Evolutionary conservation across 2,113 vertebrate genomes (phyloP), one percentile per base, ranked within the genome.

Genomic region (Thunnus maccoyii): DNA sequence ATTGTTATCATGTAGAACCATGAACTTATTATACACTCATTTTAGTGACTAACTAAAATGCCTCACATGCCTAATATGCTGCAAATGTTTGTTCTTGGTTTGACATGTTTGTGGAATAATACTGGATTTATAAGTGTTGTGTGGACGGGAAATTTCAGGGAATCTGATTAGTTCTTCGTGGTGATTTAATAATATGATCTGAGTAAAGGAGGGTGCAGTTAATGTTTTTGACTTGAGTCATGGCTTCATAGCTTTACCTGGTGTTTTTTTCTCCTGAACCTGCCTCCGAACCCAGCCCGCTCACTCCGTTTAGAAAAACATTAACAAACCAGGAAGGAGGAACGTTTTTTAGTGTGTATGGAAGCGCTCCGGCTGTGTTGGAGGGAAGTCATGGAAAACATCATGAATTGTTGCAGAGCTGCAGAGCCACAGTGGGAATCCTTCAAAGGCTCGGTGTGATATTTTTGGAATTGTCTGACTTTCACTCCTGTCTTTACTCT

Each of bases 381-480:
- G 71, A 80, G 72, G 60, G 52, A 62, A 82, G 82, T 88, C 74
- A 54, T 80, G 82, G 86, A 88, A 90, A 84, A 90, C 84, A 22
- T 87, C 80, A 6, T 51, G 82, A 85, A 75, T 75, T 47, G 68
- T 44, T 80, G 55, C 75, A 32, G 60, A 5, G 3, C 57, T 17
- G 64, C 10, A 32, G 71, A 83, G 73, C 56, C 76, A 36, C 66
- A 18, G 54, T 41, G 62, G 80, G 72, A 88, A 71, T 48, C 22
- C 71, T 85, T 88, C 66, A 83, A 85, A 86, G 82, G 64, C 70
- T 48, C 13, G 0, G 15, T 5, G 15, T 61, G 78, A 83, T 83
- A 78, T 86, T 85, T 86, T 85, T 88, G 85, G 91, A 41, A 86
- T 82, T 47, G 83, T 86, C 82, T 82, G 69, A 68, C 77, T 88